These are phyloP conservation scores for Athalia cordata DNA, from an alignment of 2,888 invertebrate genomes.

Conservation along the genomic window DNA sequence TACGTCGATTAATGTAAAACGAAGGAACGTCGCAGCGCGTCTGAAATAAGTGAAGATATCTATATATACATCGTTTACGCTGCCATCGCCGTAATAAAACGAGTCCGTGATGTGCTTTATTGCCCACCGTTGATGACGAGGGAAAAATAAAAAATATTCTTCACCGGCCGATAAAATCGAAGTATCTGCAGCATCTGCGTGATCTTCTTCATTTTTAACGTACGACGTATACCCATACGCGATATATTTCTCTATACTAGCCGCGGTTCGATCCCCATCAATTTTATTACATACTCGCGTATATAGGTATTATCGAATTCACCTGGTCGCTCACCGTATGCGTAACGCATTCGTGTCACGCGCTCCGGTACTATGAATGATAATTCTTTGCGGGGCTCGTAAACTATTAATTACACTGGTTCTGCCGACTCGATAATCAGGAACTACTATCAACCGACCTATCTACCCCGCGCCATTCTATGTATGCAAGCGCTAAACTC, in stretches of 20 bases:
- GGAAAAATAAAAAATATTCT: background rate
- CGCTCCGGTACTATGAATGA: constrained; percentile 59
- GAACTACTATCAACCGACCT: constrained; percentile 51
- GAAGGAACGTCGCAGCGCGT: background rate
- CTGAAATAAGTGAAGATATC: background rate
- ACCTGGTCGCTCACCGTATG: constrained; percentile 40
- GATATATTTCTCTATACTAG: background rate
- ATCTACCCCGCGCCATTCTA: constrained; percentile 18
- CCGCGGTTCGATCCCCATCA: constrained; percentile 12
- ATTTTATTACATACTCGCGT: constrained; percentile 13
- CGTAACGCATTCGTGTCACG: constrained; percentile 58
- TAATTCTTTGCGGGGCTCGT: constrained; percentile 58
- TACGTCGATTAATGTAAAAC: too few species aligned
- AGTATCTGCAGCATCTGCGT: constrained; percentile 18
- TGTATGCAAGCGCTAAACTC: constrained; percentile 5
- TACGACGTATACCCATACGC: background rate
- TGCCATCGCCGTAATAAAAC: background rate
- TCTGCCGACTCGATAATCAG: constrained; percentile 58
- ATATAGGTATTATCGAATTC: constrained; percentile 51
- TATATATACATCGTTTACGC: background rate
- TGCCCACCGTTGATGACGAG: background rate
- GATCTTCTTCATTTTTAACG: background rate
- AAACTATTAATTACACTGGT: constrained; percentile 63
- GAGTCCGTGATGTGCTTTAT: constrained; percentile 1
- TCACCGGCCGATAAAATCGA: constrained; percentile 15